Evolutionary conservation across 1,140 invertebrate genomes (phyloP).

Genomic region (Drosophila navojoa): DNA sequence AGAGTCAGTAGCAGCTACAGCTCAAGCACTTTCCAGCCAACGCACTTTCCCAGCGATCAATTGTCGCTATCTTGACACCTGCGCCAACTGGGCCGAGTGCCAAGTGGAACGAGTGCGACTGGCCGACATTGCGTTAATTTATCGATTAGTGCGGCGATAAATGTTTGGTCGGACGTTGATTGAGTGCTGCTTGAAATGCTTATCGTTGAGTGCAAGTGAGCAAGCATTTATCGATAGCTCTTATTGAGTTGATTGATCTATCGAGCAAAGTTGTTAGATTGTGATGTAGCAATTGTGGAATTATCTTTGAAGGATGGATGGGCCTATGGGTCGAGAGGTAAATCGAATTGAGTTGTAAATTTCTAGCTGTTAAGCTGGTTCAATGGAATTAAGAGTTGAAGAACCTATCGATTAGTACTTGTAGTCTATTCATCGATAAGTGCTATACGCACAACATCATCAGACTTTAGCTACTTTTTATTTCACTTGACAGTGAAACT

Average conservation of each 20-base stretch:
- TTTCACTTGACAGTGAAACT: too few relatives aligned
- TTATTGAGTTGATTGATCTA: not conserved
- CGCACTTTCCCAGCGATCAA: constrained; percentile 62
- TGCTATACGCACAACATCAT: too few relatives aligned
- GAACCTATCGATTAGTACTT: too few relatives aligned
- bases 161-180: not conserved
- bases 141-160: constrained; percentile 24
- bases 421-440: too few relatives aligned
- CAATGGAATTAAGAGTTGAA: too few relatives aligned
- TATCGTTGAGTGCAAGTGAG: not conserved
- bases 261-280: too few relatives aligned
- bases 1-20: constrained; percentile 9
- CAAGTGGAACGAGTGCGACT: constrained; percentile 12
- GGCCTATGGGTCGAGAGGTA: too few relatives aligned
- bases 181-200: not conserved
- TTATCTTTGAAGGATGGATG: not conserved
- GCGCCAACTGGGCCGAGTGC: constrained; percentile 32
- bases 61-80: constrained; percentile 34
- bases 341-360: too few relatives aligned
- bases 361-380: too few relatives aligned
- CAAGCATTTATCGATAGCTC: not conserved
- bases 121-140: constrained; percentile 22
- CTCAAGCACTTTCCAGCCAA: constrained; percentile 25
- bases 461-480: too few relatives aligned
- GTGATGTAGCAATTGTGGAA: not conserved